Percentiles rank a stretch among this genome's conserved stretches.
These are phyloP conservation scores for Cydia splendana DNA, from an alignment of 1,140 invertebrate genomes.

Conservation along the genomic window DNA sequence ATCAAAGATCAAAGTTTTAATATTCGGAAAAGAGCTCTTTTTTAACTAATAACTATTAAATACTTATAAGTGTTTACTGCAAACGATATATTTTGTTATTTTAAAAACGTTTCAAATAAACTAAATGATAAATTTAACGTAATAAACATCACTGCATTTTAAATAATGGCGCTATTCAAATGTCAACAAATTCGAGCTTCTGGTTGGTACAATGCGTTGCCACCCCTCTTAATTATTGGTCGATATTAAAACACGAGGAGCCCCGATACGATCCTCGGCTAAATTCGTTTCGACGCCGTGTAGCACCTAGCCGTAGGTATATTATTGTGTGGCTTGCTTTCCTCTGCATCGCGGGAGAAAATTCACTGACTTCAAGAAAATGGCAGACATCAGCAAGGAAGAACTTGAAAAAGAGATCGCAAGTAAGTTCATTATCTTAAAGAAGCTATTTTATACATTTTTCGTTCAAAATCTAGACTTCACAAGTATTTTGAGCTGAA, in stretches of 20 bases:
- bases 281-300: constrained; percentile 67
- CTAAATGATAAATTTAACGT: not conserved
- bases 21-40: too few relatives aligned
- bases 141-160: constrained; percentile 26
- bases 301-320: constrained; percentile 75
- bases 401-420: constrained; percentile 85
- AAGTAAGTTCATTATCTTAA: constrained; percentile 80
- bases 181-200: not conserved
- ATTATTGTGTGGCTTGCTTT: constrained; percentile 70
- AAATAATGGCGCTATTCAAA: not conserved
- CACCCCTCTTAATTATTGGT: constrained; percentile 32
- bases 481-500: not conserved
- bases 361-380: constrained; percentile 67
- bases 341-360: constrained; percentile 45
- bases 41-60: too few relatives aligned
- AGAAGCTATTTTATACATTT: not conserved
- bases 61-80: too few relatives aligned
- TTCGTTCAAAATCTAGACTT: not conserved
- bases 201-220: constrained; percentile 3
- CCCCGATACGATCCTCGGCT: constrained; percentile 54
- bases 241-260: constrained; percentile 39
- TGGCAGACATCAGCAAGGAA: constrained; percentile 85
- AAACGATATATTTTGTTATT: too few relatives aligned
- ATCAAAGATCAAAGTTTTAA: too few relatives aligned
- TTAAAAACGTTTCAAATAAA: too few relatives aligned